phyloP scores from a whole-genome alignment of 2,113 vertebrate genomes.

The Seriola aureovittata region DNA sequence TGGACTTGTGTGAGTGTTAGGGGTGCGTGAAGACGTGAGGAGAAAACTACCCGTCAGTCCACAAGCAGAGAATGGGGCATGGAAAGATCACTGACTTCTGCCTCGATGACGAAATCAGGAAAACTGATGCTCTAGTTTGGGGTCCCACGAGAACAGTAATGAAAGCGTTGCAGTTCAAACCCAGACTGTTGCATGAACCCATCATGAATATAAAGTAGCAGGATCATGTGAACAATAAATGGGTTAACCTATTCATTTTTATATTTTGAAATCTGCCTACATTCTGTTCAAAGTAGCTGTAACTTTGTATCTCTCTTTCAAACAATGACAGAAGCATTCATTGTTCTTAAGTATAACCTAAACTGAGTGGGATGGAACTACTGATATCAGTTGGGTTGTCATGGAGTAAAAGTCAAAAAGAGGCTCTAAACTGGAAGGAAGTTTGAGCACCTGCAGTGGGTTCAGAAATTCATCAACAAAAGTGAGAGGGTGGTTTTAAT shows the following conservation, averaged over 20 bases:
- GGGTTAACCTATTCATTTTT: background rate
- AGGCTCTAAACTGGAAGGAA: background rate
- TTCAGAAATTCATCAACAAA: background rate
- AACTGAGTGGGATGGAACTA: background rate
- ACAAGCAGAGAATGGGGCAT: background rate
- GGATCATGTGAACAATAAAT: conserved; percentile 3
- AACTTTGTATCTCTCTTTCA: background rate
- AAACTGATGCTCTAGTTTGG: background rate
- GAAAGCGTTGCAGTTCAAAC: background rate
- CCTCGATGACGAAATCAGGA: background rate
- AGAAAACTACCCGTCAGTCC: background rate
- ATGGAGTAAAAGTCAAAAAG: background rate
- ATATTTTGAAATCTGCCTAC: background rate
- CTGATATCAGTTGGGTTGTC: background rate
- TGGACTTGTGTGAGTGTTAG: background rate
- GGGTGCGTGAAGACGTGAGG: background rate
- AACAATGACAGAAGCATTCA: too few relatives aligned
- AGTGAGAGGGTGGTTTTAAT: background rate
- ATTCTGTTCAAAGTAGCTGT: background rate
- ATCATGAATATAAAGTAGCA: background rate
- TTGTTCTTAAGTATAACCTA: background rate
- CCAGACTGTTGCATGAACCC: background rate
- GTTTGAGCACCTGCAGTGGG: background rate
- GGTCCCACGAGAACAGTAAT: background rate
- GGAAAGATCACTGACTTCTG: background rate